phyloP scores from a whole-genome alignment of 2,797 vertebrate genomes.

The Denticeps clupeoides region DNA sequence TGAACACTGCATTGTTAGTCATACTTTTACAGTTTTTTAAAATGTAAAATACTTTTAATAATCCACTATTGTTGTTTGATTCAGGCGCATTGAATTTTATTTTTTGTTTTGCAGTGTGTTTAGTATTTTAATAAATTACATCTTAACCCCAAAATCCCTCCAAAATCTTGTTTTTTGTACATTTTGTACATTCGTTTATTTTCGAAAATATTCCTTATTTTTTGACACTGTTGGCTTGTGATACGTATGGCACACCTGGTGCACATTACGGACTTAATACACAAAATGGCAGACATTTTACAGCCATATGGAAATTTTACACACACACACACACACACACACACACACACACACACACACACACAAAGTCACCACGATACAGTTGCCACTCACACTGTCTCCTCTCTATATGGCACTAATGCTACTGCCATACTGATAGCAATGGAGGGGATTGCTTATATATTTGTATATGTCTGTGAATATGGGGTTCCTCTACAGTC shows the following conservation, averaged over 20 bases:
- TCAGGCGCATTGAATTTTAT: slow-evolving; percentile 7
- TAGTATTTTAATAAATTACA: slow-evolving; percentile 1
- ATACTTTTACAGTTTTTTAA: slow-evolving; percentile 27
- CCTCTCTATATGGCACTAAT: too few relatives aligned
- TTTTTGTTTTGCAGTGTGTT: slow-evolving; percentile 2
- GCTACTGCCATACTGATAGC: too few relatives aligned
- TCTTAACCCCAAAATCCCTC: too few relatives aligned
- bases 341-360: slow-evolving; percentile 32
- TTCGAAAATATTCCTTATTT: slow-evolving; percentile 14
- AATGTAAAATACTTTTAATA: too few relatives aligned
- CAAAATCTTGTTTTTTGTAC: slow-evolving; percentile 1
- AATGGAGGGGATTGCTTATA: too few relatives aligned
- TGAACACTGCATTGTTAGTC: slow-evolving; percentile 20
- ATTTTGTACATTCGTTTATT: slow-evolving; percentile 18
- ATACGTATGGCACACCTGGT: slow-evolving; percentile 47
- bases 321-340: slow-evolving; percentile 26
- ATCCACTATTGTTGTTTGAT: slow-evolving; percentile 29
- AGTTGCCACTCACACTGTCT: too few relatives aligned
- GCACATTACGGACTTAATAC: slow-evolving; percentile 62
- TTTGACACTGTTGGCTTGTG: slow-evolving; percentile 20
- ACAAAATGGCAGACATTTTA: slow-evolving; percentile 69
- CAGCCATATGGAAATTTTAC: slow-evolving; percentile 62
- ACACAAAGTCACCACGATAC: slow-evolving; percentile 25
- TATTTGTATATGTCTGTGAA: too few relatives aligned
- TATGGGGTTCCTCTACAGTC: too few relatives aligned